Base-by-base conservation (phyloP, 2,888 invertebrate genomes). In the Zhuqinia jingwanae region DNA sequence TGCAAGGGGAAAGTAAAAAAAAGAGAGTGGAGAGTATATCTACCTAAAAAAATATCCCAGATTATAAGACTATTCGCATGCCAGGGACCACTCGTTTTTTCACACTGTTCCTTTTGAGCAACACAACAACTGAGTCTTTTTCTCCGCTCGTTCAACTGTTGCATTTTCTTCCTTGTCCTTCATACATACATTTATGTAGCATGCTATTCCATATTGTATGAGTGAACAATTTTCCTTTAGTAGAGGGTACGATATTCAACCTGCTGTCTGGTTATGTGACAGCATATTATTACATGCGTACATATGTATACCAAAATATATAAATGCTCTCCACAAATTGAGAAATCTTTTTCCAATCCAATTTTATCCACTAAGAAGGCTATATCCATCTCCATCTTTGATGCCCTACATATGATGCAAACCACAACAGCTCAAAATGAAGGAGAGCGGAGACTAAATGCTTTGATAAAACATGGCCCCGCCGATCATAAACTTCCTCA, bases 321-420 rank as follows among this genome's bases (percentile, higher is more conserved):
- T 22, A 68, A 68, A 68, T 68, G 47, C 6, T 45, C 11, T 68
- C n/a, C 11, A 3, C 36, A 15, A 65, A 42, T 65, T 11, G 17
- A 65, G 30, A 20, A 42, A 17, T n/a, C 65, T 65, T 68, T 68
- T 65, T 65, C 65, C 68, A 47, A 68, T 68, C 47, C 68, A 68
- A 22, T 47, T 47, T 68, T 45, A 10, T 0, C 42, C 20, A 6
- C 22, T 22, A 27, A 10, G 30, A 68, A 68, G 68, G 68, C 68
- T 45, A 68, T 68, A 22, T 36, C n/a, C 25, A 68, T 47, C 22
- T 20, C 0, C 42, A 20, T 65, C 36, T 68, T 47, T 13, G 22
- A 68, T 47, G 68, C 13, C 42, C 42, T 42, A 65, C 65, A 65
- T 68, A 20, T 2, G 30, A 17, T 53, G 1, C 17, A 27, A 53